These are phyloP conservation scores for Pangasius macronema DNA, from an alignment of 2,797 vertebrate genomes.

Conservation along the genomic window DNA sequence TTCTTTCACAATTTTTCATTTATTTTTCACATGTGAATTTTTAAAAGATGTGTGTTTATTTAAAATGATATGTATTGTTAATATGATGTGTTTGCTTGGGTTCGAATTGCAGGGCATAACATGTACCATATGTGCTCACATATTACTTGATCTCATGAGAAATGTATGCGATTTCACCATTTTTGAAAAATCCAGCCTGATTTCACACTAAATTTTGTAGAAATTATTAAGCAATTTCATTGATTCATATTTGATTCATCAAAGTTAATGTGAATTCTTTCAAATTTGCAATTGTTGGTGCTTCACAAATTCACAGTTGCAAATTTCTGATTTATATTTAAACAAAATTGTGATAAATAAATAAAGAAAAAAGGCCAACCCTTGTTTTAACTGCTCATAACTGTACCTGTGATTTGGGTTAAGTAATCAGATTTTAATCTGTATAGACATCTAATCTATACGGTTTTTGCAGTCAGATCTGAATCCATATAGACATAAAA, in stretches of 20 bases:
- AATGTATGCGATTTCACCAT: background rate
- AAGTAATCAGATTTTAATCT: background rate
- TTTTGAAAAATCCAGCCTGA: background rate
- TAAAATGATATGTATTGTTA: background rate
- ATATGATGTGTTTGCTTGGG: background rate
- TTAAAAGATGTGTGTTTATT: background rate
- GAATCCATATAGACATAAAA: constrained; percentile 13
- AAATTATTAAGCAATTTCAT: background rate
- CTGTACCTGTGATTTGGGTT: background rate
- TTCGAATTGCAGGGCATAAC: background rate
- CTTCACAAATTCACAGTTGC: background rate
- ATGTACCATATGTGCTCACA: too few species aligned
- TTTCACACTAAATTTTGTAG: background rate
- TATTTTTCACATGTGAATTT: background rate
- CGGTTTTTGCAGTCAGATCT: background rate
- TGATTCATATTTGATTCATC: background rate
- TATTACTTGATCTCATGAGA: background rate
- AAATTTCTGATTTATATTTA: background rate
- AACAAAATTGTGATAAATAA: background rate
- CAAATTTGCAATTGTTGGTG: background rate
- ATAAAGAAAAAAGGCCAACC: background rate
- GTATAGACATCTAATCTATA: background rate
- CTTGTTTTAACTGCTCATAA: background rate
- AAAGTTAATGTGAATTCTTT: background rate
- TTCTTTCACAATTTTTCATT: background rate